phyloP scores from a whole-genome alignment of 2,113 vertebrate species.

The Alethe diademata region DNA sequence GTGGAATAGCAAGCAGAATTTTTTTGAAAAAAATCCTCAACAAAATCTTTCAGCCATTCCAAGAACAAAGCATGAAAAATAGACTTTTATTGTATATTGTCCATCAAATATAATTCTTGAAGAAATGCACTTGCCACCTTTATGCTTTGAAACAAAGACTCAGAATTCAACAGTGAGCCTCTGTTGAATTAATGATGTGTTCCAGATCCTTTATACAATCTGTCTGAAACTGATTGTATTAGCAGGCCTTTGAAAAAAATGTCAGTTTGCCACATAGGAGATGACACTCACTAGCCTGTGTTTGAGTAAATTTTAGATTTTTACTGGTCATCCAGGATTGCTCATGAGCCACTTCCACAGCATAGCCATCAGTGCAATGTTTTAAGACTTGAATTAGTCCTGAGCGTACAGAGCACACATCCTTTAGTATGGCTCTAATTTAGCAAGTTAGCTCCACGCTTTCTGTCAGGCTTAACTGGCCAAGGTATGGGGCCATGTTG shows the following conservation, averaged over 20 bases:
- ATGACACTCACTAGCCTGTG: background rate
- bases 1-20: background rate
- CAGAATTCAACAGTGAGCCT: background rate
- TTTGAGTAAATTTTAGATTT: background rate
- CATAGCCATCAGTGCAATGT: background rate
- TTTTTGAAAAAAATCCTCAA: background rate
- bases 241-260: slow-evolving; percentile 5
- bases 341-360: background rate
- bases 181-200: background rate
- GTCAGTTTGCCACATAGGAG: background rate
- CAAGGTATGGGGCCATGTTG: background rate
- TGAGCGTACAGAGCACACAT: background rate
- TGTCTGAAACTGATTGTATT: background rate
- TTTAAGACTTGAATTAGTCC: background rate
- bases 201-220: background rate
- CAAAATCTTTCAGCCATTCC: background rate
- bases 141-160: background rate
- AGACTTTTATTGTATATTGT: background rate
- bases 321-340: background rate
- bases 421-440: background rate
- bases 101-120: background rate
- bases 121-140: background rate
- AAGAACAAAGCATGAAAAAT: background rate
- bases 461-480: background rate
- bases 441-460: background rate